A percentile compares a stretch with the other conserved stretches of the same genome.
Conservation (phyloP, 2,113 vertebrate species). For the Rana temporaria region DNA sequence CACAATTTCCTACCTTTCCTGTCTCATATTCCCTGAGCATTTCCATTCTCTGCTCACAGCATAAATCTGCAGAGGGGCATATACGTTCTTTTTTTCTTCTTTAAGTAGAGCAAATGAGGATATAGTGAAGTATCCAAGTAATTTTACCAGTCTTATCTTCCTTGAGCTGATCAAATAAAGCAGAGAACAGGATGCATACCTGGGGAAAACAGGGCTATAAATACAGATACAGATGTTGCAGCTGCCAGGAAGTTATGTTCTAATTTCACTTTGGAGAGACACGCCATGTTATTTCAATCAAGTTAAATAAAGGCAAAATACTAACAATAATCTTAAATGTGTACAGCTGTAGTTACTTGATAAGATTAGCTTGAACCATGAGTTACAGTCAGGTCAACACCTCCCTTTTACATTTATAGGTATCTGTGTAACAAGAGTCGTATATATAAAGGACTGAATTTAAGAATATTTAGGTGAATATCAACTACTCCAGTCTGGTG, state of each 20-base stretch:
- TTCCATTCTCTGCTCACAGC: constrained; percentile 44
- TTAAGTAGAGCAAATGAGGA: constrained; percentile 35
- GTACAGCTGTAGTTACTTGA: constrained; percentile 62
- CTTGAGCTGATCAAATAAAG: constrained; percentile 50
- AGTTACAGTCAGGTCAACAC: not conserved
- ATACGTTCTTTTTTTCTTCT: not conserved
- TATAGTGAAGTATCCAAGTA: constrained; percentile 36
- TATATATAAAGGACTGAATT: too few species aligned
- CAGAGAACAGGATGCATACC: constrained; percentile 24
- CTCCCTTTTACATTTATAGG: not conserved
- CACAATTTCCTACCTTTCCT: constrained; percentile 9
- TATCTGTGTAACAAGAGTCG: not conserved
- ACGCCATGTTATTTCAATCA: constrained; percentile 35
- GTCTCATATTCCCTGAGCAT: constrained; percentile 37
- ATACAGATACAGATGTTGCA: constrained; percentile 37
- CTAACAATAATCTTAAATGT: constrained; percentile 61
- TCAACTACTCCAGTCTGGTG: too few species aligned
- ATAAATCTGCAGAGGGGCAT: constrained; percentile 54
- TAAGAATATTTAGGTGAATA: too few species aligned
- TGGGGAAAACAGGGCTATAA: not conserved
- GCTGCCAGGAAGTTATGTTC: constrained; percentile 56
- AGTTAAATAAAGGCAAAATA: constrained; percentile 63
- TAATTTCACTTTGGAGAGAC: constrained; percentile 54
- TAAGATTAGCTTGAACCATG: constrained; percentile 30
- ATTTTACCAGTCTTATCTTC: constrained; percentile 45